Evolutionary conservation across 2,113 vertebrate species (phyloP).

Genomic region (Microcebus jonahi): DNA sequence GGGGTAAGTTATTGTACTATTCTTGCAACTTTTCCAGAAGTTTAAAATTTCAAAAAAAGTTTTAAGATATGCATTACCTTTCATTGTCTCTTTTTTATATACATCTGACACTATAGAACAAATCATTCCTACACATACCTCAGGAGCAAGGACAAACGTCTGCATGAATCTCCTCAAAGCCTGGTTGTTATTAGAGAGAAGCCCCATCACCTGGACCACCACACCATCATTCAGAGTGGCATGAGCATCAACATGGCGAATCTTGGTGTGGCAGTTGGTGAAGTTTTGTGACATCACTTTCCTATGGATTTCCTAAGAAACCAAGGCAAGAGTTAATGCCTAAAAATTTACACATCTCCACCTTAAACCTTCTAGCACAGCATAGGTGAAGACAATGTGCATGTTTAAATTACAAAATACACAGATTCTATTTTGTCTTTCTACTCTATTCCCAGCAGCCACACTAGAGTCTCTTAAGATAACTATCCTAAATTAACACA

Average conservation of each 20-base stretch:
- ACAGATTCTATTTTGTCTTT: background rate
- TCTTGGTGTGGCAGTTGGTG: constrained; percentile 98
- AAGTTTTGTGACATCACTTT: constrained; percentile 98
- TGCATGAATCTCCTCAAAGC: constrained; percentile 99
- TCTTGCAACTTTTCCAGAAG: background rate
- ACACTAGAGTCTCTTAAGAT: background rate
- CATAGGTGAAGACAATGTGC: background rate
- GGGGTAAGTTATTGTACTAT: background rate
- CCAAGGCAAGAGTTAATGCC: constrained; percentile 22
- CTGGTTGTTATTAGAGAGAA: constrained; percentile 98
- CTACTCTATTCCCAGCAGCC: background rate
- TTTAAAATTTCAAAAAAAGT: constrained; percentile 1
- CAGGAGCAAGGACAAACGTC: constrained; percentile 96
- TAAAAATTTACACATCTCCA: background rate
- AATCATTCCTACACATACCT: constrained; percentile 85
- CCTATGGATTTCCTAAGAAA: constrained; percentile 92
- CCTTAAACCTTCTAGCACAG: background rate
- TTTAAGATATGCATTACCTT: background rate
- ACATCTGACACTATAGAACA: background rate
- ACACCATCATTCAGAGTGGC: constrained; percentile 97
- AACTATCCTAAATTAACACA: background rate
- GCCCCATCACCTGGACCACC: constrained; percentile 98
- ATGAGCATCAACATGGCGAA: constrained; percentile 96
- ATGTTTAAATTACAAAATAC: background rate
- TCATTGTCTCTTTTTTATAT: background rate